A percentile compares a stretch with the other conserved stretches of the same genome.
Conservation (phyloP, 1,140 invertebrate genomes). For the Camponotus pennsylvanicus region DNA sequence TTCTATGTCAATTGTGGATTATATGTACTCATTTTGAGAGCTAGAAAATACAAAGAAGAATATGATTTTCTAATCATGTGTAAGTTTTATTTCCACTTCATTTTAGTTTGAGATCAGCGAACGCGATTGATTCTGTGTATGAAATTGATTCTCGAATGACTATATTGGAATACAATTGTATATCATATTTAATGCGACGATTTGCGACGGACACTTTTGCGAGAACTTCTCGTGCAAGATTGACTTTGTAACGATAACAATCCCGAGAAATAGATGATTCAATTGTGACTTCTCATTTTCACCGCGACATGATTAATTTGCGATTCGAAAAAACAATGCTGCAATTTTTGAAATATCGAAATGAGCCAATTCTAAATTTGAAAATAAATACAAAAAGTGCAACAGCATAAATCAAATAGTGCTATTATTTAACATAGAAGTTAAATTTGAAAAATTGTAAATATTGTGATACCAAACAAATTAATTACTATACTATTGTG, state of each 20-base stretch:
- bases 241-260: neutral
- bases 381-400: neutral
- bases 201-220: neutral
- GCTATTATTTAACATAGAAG: neutral
- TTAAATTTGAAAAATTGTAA: neutral
- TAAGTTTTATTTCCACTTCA: no score
- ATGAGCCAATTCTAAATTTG: neutral
- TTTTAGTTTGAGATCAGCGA: no score
- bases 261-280: neutral
- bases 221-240: neutral
- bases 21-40: no score
- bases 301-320: neutral
- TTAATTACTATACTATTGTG: neutral
- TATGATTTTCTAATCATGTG: no score
- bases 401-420: neutral
- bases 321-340: neutral
- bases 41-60: no score
- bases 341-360: neutral
- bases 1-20: no score
- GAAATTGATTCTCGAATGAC: no score
- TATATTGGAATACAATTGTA: no score
- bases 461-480: neutral
- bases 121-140: no score
- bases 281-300: neutral
- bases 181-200: no score